Evolutionary conservation across 1,140 invertebrate species (phyloP).

Genomic region (Rhizoglyphus robini): DNA sequence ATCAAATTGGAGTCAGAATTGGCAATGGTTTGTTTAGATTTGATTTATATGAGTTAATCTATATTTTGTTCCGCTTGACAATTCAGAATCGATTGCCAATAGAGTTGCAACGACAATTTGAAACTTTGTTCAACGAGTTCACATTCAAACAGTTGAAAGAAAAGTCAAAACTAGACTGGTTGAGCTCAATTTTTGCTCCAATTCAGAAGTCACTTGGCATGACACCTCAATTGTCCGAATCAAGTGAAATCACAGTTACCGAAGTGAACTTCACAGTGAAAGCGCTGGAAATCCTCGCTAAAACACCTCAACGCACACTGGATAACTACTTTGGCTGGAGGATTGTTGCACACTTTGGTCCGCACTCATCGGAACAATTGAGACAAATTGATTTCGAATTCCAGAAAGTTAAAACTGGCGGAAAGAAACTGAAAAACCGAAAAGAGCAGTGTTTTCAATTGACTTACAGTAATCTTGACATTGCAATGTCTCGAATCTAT

Average conservation of each 20-base stretch:
- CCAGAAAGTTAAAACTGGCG: constrained; percentile 35
- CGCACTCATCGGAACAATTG: constrained; percentile 31
- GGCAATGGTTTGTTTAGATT: constrained; percentile 28
- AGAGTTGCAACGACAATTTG: constrained; percentile 7
- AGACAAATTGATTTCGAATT: constrained; percentile 37
- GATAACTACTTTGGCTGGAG: constrained; percentile 36
- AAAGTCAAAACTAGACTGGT: constrained; percentile 16
- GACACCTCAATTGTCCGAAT: constrained; percentile 27
- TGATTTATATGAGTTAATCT: neutral
- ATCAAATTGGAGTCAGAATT: constrained; percentile 14
- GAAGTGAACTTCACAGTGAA: constrained; percentile 30
- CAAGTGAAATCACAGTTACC: constrained; percentile 29
- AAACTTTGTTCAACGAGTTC: constrained; percentile 33
- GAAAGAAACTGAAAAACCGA: constrained; percentile 28
- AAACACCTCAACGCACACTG: constrained; percentile 24
- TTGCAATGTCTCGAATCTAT: constrained; percentile 34
- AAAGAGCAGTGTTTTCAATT: constrained; percentile 37
- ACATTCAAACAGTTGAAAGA: constrained; percentile 30
- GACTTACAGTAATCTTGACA: constrained; percentile 37
- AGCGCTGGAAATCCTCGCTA: constrained; percentile 11
- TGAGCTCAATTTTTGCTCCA: neutral
- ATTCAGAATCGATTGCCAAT: constrained; percentile 23
- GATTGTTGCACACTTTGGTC: constrained; percentile 30
- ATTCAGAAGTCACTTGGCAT: neutral
- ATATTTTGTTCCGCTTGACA: neutral